Evolutionary conservation across 2,113 vertebrate species (phyloP).

Genomic region (Syrrhaptes paradoxus): DNA sequence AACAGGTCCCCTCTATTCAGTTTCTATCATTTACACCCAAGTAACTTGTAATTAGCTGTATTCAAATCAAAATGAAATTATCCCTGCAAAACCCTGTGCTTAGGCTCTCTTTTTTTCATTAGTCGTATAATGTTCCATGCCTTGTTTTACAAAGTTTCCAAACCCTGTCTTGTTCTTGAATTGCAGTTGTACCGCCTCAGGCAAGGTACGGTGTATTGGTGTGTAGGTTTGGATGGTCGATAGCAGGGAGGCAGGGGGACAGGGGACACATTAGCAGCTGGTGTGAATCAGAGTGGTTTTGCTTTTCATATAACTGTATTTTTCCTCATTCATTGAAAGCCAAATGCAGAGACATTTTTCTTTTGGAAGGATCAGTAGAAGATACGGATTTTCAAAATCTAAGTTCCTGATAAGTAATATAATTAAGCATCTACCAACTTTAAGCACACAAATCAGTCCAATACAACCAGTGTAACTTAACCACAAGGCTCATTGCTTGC

Average conservation of each 20-base stretch:
- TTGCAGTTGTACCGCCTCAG: neutral
- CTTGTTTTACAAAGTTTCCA: slow-evolving; percentile 43
- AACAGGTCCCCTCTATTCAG: neutral
- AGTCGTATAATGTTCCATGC: neutral
- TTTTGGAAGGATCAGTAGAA: neutral
- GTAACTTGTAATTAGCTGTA: neutral
- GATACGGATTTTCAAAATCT: neutral
- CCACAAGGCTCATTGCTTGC: neutral
- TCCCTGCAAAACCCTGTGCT: neutral
- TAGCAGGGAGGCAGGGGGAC: neutral
- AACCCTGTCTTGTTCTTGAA: neutral
- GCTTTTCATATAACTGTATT: neutral
- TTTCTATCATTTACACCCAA: neutral
- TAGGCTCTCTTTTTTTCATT: neutral
- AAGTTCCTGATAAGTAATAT: neutral
- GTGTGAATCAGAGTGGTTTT: neutral
- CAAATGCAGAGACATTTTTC: neutral
- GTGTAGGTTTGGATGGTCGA: neutral
- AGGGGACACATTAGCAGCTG: neutral
- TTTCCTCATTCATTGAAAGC: neutral
- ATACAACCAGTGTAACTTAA: neutral
- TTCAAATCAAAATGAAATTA: neutral
- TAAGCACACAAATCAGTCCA: neutral
- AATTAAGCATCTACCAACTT: neutral
- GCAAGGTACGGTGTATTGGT: neutral